phyloP scores from a whole-genome alignment of 2,113 vertebrate genomes.

The Apodemus sylvaticus region DNA sequence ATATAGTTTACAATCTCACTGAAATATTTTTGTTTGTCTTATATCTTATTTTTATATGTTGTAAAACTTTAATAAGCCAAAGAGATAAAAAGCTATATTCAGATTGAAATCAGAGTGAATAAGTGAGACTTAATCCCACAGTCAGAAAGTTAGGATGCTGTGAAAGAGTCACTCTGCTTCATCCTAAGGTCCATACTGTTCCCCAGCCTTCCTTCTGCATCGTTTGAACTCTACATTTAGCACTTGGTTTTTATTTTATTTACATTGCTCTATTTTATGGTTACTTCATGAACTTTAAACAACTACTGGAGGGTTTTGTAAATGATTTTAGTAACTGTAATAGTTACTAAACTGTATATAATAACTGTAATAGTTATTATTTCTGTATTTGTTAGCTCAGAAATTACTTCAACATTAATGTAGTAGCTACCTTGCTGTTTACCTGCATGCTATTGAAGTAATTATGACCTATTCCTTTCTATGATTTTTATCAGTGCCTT shows the following conservation, averaged over 20 bases:
- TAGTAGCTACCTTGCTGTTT: conserved; percentile 4
- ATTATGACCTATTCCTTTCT: conserved; percentile 4
- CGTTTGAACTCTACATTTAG: neutral
- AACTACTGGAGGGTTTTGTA: neutral
- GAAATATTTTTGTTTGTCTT: neutral
- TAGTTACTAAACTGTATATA: neutral
- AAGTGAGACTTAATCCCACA: neutral
- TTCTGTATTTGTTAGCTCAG: neutral
- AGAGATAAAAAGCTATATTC: neutral
- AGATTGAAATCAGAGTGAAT: conserved; percentile 25
- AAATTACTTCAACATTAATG: neutral
- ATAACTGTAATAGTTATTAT: neutral
- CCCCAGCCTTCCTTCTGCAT: neutral
- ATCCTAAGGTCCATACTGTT: neutral
- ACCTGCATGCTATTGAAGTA: neutral
- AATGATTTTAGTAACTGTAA: neutral
- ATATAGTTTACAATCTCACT: neutral
- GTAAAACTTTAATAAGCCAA: conserved; percentile 34
- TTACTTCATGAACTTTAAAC: conserved; percentile 13
- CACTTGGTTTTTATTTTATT: neutral
- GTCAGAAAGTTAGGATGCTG: neutral
- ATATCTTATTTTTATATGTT: neutral
- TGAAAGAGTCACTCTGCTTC: neutral
- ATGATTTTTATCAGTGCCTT: neutral
- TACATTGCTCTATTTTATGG: neutral